phyloP scores from a whole-genome alignment of 2,888 invertebrate species.

The Scrobipalpa atriplicella region DNA sequence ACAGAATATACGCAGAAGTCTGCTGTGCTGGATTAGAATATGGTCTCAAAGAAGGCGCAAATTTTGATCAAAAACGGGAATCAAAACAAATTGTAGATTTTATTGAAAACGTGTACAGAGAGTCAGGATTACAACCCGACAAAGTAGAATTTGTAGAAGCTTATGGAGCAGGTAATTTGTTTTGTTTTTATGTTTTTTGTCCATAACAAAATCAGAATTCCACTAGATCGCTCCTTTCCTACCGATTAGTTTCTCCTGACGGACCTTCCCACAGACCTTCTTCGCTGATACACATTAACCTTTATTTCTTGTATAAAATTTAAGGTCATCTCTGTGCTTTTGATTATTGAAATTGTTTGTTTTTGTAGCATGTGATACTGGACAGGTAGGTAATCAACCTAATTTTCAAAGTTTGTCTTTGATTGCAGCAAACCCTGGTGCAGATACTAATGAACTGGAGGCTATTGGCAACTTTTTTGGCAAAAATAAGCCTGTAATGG shows the following conservation, averaged over 20 bases:
- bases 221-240: too few relatives aligned
- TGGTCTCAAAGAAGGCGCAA: background rate
- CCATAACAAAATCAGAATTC: too few relatives aligned
- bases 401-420: background rate
- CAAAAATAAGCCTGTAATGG: slow-evolving; percentile 74
- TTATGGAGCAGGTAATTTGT: slow-evolving; percentile 86
- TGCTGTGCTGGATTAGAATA: background rate
- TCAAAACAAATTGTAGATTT: slow-evolving; percentile 63
- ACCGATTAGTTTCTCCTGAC: too few relatives aligned
- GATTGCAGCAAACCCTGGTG: slow-evolving; percentile 72
- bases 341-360: too few relatives aligned
- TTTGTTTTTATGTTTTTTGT: too few relatives aligned
- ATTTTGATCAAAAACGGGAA: background rate
- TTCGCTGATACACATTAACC: too few relatives aligned
- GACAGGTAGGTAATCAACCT: too few relatives aligned
- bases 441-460: slow-evolving; percentile 85
- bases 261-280: too few relatives aligned
- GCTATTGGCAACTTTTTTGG: slow-evolving; percentile 82
- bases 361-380: too few relatives aligned
- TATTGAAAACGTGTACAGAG: slow-evolving; percentile 81
- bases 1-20: slow-evolving; percentile 3
- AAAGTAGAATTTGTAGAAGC: slow-evolving; percentile 91
- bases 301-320: too few relatives aligned
- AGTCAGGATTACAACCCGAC: slow-evolving; percentile 85
- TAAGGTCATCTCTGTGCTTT: too few relatives aligned